These are phyloP conservation scores for Catalaphyllia jardinei DNA, from an alignment of 64 coral and sea anemone species.

Conservation along the genomic window DNA sequence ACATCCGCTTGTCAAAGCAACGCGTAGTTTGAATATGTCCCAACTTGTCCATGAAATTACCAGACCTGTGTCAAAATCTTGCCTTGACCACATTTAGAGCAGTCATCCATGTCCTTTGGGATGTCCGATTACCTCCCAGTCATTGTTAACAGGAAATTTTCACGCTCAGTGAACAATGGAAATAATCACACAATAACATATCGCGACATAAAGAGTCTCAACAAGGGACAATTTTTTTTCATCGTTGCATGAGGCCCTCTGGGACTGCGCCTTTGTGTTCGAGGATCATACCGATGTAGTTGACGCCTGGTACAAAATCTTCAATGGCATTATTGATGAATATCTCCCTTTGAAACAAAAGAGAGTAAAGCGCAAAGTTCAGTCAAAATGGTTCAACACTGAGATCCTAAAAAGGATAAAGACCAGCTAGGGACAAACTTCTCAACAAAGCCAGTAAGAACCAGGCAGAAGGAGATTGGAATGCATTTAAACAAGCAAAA, in stretches of 20 bases:
- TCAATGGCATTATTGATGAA: slow-evolving; percentile 19
- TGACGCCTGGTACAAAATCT: slow-evolving; percentile 43
- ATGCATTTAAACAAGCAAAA: not conserved
- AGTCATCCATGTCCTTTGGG: slow-evolving; percentile 27
- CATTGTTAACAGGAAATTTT: slow-evolving; percentile 50
- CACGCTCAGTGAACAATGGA: not conserved
- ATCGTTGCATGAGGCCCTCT: slow-evolving; percentile 32
- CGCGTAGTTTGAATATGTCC: slow-evolving; percentile 34
- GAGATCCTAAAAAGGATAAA: slow-evolving; percentile 28
- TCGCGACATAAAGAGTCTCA: slow-evolving; percentile 30
- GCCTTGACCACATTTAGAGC: slow-evolving; percentile 70
- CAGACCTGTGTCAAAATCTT: slow-evolving; percentile 45
- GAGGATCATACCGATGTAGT: slow-evolving; percentile 47
- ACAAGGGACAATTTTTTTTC: slow-evolving; percentile 25
- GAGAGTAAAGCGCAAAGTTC: slow-evolving; percentile 33
- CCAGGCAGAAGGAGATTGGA: slow-evolving; percentile 10
- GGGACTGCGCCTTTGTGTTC: slow-evolving; percentile 67
- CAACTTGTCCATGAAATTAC: slow-evolving; percentile 51
- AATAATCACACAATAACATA: slow-evolving; percentile 11
- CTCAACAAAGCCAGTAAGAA: slow-evolving; percentile 40
- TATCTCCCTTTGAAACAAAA: slow-evolving; percentile 37
- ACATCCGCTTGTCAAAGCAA: slow-evolving; percentile 57
- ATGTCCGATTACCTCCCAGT: slow-evolving; percentile 7
- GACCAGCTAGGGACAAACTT: slow-evolving; percentile 19
- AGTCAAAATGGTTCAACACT: slow-evolving; percentile 60